Evolutionary conservation across 2,888 invertebrate species (phyloP).

Genomic region (Brachyptera risi): DNA sequence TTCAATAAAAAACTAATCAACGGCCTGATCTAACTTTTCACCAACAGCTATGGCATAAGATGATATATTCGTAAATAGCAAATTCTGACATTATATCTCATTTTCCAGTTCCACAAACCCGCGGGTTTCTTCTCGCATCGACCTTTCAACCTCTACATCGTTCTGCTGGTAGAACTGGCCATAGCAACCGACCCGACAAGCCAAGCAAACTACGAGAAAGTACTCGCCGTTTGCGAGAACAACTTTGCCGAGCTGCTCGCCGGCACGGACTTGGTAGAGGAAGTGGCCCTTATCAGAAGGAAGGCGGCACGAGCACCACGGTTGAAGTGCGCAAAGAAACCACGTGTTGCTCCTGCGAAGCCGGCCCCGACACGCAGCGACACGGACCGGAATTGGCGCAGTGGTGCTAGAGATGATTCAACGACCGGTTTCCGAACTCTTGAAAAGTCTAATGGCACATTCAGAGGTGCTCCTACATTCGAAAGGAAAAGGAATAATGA

Average conservation of each 20-base stretch:
- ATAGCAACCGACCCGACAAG: background rate
- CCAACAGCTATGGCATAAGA: too few species aligned
- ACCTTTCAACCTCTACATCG: background rate
- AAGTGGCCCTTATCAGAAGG: background rate
- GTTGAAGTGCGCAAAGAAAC: background rate
- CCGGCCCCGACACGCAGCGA: background rate
- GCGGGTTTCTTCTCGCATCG: background rate
- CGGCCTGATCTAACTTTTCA: too few species aligned
- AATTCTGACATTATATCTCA: too few species aligned
- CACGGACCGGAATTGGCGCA: conserved; percentile 1
- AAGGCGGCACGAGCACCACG: background rate
- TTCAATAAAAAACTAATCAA: too few species aligned
- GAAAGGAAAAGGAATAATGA: too few species aligned
- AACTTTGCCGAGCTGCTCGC: background rate
- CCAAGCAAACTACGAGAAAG: background rate
- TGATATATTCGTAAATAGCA: too few species aligned
- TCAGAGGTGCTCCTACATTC: too few species aligned
- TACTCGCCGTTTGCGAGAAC: background rate
- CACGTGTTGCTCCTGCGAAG: background rate
- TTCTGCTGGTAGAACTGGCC: background rate
- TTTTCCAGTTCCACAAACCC: background rate
- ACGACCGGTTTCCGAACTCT: too few species aligned
- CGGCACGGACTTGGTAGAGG: background rate
- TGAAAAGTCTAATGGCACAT: too few species aligned
- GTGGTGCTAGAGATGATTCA: too few species aligned